A percentile compares a stretch with the other conserved stretches of the same genome.
Evolutionary conservation across 2,797 vertebrate genomes (phyloP).

Genomic region (Trichosurus vulpecula): DNA sequence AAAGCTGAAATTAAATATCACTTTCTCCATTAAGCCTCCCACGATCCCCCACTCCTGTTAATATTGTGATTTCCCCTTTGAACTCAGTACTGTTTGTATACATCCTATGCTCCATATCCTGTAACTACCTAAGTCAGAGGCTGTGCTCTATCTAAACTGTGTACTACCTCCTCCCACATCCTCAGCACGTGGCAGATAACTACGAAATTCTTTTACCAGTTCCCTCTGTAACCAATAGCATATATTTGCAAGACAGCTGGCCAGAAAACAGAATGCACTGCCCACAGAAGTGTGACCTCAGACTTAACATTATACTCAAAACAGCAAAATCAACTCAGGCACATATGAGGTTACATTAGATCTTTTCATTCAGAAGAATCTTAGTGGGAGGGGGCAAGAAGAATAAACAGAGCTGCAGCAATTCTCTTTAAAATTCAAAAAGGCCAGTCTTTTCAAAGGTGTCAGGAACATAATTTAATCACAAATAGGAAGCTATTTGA

Average conservation of each 20-base stretch:
- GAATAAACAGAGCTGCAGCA: neutral
- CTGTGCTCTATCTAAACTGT: neutral
- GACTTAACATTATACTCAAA: neutral
- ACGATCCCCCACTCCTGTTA: no score
- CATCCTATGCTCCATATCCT: neutral
- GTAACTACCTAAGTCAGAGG: neutral
- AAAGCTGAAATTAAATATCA: neutral
- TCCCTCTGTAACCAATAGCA: neutral
- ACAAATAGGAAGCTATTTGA: constrained; percentile 17
- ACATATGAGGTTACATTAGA: neutral
- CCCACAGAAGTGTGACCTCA: neutral
- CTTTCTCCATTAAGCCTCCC: neutral
- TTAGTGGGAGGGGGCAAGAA: neutral
- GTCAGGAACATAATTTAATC: constrained; percentile 25
- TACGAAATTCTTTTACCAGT: neutral
- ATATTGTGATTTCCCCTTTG: neutral
- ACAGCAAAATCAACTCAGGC: neutral
- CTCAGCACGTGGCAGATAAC: neutral
- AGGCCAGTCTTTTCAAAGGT: constrained; percentile 48
- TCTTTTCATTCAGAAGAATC: neutral
- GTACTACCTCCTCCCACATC: neutral
- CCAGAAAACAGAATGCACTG: neutral
- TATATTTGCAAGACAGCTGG: neutral
- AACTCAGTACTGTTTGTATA: neutral
- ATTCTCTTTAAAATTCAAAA: neutral